Evolutionary conservation across 2,888 invertebrate species (phyloP).

Genomic region (Sminthurides aquaticus): DNA sequence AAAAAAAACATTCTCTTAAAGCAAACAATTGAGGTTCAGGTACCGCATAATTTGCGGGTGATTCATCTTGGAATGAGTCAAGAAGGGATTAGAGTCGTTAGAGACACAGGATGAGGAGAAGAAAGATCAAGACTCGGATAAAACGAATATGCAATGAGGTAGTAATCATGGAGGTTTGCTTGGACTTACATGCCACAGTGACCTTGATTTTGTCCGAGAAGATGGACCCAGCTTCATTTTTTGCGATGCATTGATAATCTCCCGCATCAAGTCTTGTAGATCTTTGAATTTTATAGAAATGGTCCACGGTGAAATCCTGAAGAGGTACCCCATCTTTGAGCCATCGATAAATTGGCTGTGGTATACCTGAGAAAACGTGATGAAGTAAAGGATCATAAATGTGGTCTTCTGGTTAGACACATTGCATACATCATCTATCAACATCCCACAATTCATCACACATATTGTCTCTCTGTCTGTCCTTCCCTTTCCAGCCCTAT

Average conservation of each 20-base stretch:
- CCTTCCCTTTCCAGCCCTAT: not conserved
- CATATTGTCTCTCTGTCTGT: not conserved
- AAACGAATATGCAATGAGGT: too few relatives aligned
- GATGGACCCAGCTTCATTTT: slow-evolving; percentile 84
- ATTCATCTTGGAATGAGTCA: too few relatives aligned
- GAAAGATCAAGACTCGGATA: too few relatives aligned
- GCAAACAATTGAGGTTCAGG: not conserved
- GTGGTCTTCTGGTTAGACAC: not conserved
- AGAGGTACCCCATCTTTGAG: slow-evolving; percentile 74
- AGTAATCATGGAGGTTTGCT: too few relatives aligned
- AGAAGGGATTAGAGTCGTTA: too few relatives aligned
- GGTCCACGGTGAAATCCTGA: slow-evolving; percentile 71
- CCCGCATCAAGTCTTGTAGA: slow-evolving; percentile 77
- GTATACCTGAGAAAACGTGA: slow-evolving; percentile 60
- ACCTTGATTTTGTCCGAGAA: slow-evolving; percentile 84
- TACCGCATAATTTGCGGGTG: not conserved
- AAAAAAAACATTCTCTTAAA: slow-evolving; percentile 5
- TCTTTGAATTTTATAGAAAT: slow-evolving; percentile 74
- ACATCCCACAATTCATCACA: not conserved
- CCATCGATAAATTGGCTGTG: slow-evolving; percentile 89
- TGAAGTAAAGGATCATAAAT: not conserved
- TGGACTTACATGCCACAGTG: slow-evolving; percentile 80
- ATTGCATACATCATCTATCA: not conserved
- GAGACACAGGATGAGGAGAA: too few relatives aligned
- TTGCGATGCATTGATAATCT: slow-evolving; percentile 83